phyloP scores from a whole-genome alignment of 2,888 invertebrate species.

The Archips crataeganus region DNA sequence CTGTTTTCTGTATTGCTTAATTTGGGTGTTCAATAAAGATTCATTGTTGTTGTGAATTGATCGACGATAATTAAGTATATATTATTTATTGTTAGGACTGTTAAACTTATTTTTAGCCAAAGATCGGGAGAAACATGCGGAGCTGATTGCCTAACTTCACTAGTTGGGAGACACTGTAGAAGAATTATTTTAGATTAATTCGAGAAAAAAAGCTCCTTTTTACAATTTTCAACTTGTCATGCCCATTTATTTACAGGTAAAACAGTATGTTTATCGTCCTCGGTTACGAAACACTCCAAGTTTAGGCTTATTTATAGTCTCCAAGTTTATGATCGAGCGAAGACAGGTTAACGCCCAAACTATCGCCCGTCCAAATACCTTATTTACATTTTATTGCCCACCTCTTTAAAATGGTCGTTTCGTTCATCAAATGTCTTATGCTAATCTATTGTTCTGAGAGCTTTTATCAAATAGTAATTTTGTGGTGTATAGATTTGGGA shows the following conservation, averaged over 20 bases:
- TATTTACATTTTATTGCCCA: constrained; percentile 63
- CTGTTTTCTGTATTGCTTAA: no score
- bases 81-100: no score
- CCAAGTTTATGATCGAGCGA: constrained; percentile 54
- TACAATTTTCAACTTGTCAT: neutral
- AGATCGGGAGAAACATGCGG: no score
- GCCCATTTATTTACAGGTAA: constrained; percentile 9
- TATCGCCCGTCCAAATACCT: constrained; percentile 54
- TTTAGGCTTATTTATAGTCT: constrained; percentile 55
- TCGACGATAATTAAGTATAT: no score
- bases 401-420: constrained; percentile 54
- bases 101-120: no score
- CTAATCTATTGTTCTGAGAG: constrained; percentile 48
- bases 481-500: neutral
- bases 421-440: constrained; percentile 52
- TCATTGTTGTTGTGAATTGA: no score
- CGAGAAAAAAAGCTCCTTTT: neutral
- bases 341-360: constrained; percentile 65
- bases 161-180: neutral
- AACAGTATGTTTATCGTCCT: neutral
- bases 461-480: constrained; percentile 25
- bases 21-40: no score
- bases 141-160: no score
- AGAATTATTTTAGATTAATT: neutral
- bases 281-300: constrained; percentile 42